Base-by-base conservation (phyloP, 2,113 vertebrate species). In the Vanacampus margaritifer region DNA sequence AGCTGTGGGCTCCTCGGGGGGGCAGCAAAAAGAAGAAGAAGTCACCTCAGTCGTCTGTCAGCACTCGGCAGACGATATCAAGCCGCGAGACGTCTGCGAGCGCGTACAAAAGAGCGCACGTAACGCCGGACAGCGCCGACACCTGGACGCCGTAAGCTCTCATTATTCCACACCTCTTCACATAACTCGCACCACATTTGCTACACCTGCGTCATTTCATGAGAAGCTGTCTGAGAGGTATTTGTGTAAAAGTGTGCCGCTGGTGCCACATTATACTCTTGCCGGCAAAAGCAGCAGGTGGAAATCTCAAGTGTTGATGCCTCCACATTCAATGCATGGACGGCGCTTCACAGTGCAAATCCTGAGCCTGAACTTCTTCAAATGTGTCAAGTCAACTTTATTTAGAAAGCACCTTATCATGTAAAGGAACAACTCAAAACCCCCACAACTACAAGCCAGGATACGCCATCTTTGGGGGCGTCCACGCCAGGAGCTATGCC, bases 101-200 rank as follows among this genome's bases (percentile, higher is more conserved):
- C 45, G 70, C 37, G 75, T 12, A 80, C 79, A 86, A 85, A 83
- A 72, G 72, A 78, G 62, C 65, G 73, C 57, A 74, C 82, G 79
- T 83, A 85, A 86, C 71, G 74, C 71, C 74, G 83, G 75, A 72
- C 59, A 75, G 79, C 73, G 67, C 6, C 24, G 70, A 88, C 84
- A 84, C 81, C 76, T 81, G 83, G 81, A 80, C 66, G 54, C 19
- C 72, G 41, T 78, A 78, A 61, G 68, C 72, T 2, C 65, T 37
- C 32, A 3, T 66, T 74, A 72, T 83, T 79, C 68, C 76, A 60
- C 73, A 54, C 66, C 45, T 36, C 17, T 3, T 17, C 23, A 61
- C 7, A 12, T 7, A 24, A n/a, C 59, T 24, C 2, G 59, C 36
- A 41, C 12, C 24, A 41, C 16, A 41, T 26, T 8, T 14, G 59